Evolutionary conservation across 2,888 invertebrate genomes (phyloP), one percentile per base, ranked within the genome.

Genomic region (Panzeria rudis): DNA sequence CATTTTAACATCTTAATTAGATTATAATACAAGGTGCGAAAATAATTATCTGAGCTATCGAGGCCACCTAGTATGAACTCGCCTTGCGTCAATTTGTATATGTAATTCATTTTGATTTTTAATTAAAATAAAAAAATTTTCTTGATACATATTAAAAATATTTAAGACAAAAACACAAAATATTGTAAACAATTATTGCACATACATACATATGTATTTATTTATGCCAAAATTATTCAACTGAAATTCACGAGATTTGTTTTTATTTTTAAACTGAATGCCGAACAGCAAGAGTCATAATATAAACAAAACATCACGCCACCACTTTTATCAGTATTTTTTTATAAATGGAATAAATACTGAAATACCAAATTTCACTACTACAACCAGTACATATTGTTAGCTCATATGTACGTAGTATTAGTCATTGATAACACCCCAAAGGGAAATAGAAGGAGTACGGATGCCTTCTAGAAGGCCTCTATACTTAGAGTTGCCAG

Each of bases 291-390:
- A 44, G 47, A 52, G 44, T 66, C 25, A 66, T 66, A 69, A 47
- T 47, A 52, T 41, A 72, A 79, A 54, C 71, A 79, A 84, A 80
- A 80, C 41, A 84, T 80, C 80, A 84, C 76, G 80, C 84, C 84
- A n/a, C n/a, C n/a, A 84, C 75, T 80, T 76, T 84, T 77, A 80
- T 68, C 71, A 68, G 59, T n/a, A n/a, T 23, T 61, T 25, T 64
- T 68, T 25, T 35, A 56, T 17, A 54, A 72, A 61, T 64, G 35
- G 38, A 50, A 50, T 15, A 68, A 29, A 66, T 54, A 76, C n/a
- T 47, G 15, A 32, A 68, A 68, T 50, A 59, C 32, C 13, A 61
- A 61, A 35, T 47, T 61, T 59, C 32, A 35, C 59, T 11, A 41
- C 25, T 59, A 44, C 50, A 66, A 1, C 7, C 17, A 66, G 11